These are phyloP conservation scores for Campylomormyrus tamandua DNA, from an alignment of 2,113 vertebrate species.

Conservation along the genomic window DNA sequence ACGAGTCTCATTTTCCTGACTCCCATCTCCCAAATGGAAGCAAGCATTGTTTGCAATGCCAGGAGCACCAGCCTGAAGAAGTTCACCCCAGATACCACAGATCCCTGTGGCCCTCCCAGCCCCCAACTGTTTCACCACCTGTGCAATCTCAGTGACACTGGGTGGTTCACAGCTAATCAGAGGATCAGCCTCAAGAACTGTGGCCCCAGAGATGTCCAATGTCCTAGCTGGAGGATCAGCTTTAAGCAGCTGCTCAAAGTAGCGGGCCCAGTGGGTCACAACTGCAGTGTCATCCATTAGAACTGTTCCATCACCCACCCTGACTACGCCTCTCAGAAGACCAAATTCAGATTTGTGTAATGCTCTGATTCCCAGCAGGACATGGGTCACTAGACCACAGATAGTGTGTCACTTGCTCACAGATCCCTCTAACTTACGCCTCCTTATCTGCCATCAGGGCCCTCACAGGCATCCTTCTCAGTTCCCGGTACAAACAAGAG, in stretches of 20 bases:
- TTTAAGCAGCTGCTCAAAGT: not conserved
- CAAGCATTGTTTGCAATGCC: no score
- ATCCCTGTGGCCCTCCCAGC: no score
- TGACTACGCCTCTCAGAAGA: not conserved
- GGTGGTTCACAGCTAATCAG: not conserved
- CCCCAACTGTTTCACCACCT: no score
- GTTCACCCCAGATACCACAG: no score
- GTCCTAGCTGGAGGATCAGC: not conserved
- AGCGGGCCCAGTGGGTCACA: not conserved
- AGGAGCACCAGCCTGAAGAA: no score
- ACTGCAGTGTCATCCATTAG: not conserved
- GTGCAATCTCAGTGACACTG: no score
- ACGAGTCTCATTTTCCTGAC: no score
- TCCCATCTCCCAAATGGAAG: no score
- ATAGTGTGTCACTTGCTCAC: not conserved
- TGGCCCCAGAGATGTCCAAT: not conserved
- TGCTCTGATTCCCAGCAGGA: not conserved
- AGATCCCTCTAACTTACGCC: not conserved
- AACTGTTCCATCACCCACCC: not conserved
- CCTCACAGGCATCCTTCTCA: not conserved
- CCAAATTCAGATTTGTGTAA: not conserved
- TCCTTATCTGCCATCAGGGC: not conserved
- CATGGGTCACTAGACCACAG: not conserved
- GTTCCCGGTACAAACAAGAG: not conserved
- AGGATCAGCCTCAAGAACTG: not conserved